Evolutionary conservation across 2,797 vertebrate genomes (phyloP).

Genomic region (Characodon lateralis): DNA sequence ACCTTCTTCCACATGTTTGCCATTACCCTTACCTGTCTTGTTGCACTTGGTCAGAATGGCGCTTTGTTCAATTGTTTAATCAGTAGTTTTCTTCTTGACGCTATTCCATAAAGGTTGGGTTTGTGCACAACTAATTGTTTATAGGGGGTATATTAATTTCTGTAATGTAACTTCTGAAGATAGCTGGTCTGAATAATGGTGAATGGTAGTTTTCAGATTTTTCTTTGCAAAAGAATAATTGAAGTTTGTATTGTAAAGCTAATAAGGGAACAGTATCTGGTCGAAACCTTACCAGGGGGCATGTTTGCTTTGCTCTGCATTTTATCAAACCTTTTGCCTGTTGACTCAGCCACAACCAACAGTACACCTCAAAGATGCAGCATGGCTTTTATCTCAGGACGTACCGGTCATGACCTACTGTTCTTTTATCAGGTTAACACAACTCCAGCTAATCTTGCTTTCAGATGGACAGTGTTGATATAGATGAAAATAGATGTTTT

Average conservation of each 20-base stretch:
- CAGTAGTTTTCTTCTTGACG: not conserved
- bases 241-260: not conserved
- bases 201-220: not conserved
- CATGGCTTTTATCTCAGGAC: conserved; percentile 71
- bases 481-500: conserved; percentile 27
- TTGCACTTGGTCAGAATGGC: not conserved
- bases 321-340: conserved; percentile 36
- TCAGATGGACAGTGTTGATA: conserved; percentile 31
- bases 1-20: too few species aligned
- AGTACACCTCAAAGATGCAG: conserved; percentile 57
- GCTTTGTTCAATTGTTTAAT: not conserved
- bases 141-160: too few species aligned
- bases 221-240: not conserved
- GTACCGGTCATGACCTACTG: conserved; percentile 40
- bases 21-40: too few species aligned
- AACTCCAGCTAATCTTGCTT: conserved; percentile 36
- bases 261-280: not conserved
- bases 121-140: not conserved
- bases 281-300: not conserved
- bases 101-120: not conserved
- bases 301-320: conserved; percentile 1
- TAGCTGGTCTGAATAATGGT: not conserved
- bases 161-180: too few species aligned
- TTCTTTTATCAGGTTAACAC: conserved; percentile 50
- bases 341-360: conserved; percentile 13